Evolutionary conservation across 1,140 invertebrate species (phyloP).

Genomic region (Helicorthomorpha holstii): DNA sequence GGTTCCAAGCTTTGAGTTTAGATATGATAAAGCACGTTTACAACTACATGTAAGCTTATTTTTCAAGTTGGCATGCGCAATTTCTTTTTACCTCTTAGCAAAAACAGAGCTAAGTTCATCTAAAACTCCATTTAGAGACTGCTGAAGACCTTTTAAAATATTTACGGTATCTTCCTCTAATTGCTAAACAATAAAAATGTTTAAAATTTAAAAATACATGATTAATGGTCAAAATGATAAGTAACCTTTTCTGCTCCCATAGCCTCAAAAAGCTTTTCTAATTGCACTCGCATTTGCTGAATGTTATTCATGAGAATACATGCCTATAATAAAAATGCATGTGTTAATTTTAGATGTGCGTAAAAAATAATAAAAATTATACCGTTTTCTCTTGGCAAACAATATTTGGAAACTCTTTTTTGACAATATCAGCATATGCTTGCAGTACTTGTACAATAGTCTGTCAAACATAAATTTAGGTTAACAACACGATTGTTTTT

Average conservation of each 20-base stretch:
- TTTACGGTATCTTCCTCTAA: conserved; percentile 89
- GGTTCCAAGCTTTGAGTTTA: conserved; percentile 59
- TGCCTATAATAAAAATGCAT: conserved; percentile 39
- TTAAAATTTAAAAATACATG: too few relatives aligned
- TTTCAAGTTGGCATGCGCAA: background rate
- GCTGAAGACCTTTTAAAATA: conserved; percentile 90
- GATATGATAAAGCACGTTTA: background rate
- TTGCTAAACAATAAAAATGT: too few relatives aligned
- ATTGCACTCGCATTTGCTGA: conserved; percentile 90
- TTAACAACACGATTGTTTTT: background rate
- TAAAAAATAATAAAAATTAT: conserved; percentile 4
- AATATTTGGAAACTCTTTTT: conserved; percentile 37
- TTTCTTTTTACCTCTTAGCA: conserved; percentile 55
- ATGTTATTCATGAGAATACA: conserved; percentile 99
- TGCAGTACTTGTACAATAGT: conserved; percentile 41
- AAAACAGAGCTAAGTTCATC: conserved; percentile 93
- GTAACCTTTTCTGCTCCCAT: conserved; percentile 94
- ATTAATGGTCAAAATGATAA: too few relatives aligned
- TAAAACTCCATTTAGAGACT: conserved; percentile 78
- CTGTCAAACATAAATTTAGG: conserved; percentile 16
- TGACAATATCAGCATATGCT: conserved; percentile 40
- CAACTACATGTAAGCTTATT: too few relatives aligned
- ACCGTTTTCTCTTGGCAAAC: conserved; percentile 28
- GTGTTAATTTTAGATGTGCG: too few relatives aligned
- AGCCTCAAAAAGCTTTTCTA: conserved; percentile 98